phyloP scores from a whole-genome alignment of 2,113 vertebrate species.

The Mobula birostris region DNA sequence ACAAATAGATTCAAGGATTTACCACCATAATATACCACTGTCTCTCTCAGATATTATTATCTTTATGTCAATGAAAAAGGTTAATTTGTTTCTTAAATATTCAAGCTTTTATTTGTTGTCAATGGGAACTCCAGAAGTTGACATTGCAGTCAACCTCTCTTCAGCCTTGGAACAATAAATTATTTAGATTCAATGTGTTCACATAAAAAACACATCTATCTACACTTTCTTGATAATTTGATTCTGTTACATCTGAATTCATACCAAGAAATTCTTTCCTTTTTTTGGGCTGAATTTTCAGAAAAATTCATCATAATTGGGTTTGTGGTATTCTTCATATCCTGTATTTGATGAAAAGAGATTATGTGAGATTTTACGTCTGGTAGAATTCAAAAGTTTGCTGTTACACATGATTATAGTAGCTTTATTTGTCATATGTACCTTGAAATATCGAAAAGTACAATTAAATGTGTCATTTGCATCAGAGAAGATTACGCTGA shows the following conservation, averaged over 20 bases:
- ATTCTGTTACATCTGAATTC: background rate
- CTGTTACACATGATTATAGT: background rate
- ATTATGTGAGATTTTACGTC: background rate
- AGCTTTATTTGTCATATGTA: too few species aligned
- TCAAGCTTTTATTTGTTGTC: background rate
- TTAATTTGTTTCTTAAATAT: background rate
- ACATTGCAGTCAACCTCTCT: background rate
- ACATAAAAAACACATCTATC: background rate
- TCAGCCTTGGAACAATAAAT: background rate
- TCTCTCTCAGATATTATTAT: background rate
- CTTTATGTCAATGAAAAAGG: background rate
- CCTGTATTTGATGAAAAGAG: background rate
- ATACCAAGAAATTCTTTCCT: background rate
- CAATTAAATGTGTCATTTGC: too few species aligned
- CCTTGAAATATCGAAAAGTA: too few species aligned
- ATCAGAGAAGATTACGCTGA: too few species aligned
- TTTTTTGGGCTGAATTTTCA: background rate
- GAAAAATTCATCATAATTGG: background rate
- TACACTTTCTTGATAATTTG: background rate
- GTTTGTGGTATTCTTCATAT: background rate
- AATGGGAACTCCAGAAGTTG: background rate
- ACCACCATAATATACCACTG: background rate
- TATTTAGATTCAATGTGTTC: background rate
- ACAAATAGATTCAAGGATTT: background rate
- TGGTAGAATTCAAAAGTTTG: background rate